Percentiles rank a stretch among this genome's conserved stretches.
phyloP scores from a whole-genome alignment of 1,140 invertebrate species.

The Probaryconus sp. region DNA sequence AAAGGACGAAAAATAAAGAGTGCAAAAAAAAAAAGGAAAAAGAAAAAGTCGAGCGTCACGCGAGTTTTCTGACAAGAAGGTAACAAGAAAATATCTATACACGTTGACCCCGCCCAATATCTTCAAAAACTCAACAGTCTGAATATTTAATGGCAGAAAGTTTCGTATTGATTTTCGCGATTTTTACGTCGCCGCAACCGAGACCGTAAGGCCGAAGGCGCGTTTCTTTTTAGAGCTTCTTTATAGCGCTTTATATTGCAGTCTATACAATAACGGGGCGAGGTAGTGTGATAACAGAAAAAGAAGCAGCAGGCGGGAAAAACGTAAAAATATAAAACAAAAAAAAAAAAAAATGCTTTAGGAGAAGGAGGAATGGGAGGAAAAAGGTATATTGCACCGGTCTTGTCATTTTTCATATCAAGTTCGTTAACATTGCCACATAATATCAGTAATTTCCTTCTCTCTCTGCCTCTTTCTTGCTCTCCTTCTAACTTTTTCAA shows the following conservation, averaged over 20 bases:
- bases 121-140: constrained; percentile 72
- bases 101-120: constrained; percentile 55
- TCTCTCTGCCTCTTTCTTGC: too few species aligned
- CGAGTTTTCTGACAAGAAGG: constrained; percentile 26
- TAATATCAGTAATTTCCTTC: too few species aligned
- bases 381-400: too few species aligned
- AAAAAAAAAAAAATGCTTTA: too few species aligned
- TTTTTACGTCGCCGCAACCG: constrained; percentile 78
- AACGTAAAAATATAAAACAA: constrained; percentile 7
- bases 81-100: constrained; percentile 52
- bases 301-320: constrained; percentile 62
- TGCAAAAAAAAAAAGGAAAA: too few species aligned
- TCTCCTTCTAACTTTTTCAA: too few species aligned
- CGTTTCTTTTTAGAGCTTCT: constrained; percentile 74
- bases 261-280: constrained; percentile 64
- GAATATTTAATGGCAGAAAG: constrained; percentile 77
- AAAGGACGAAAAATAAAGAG: too few species aligned
- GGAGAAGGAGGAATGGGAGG: too few species aligned
- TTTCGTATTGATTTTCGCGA: constrained; percentile 78
- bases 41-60: too few species aligned
- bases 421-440: too few species aligned
- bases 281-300: constrained; percentile 72
- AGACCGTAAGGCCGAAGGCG: constrained; percentile 73
- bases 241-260: constrained; percentile 77
- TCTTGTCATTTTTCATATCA: too few species aligned